Evolutionary conservation across 1,140 invertebrate species (phyloP).

Genomic region (Microvelia longipes): DNA sequence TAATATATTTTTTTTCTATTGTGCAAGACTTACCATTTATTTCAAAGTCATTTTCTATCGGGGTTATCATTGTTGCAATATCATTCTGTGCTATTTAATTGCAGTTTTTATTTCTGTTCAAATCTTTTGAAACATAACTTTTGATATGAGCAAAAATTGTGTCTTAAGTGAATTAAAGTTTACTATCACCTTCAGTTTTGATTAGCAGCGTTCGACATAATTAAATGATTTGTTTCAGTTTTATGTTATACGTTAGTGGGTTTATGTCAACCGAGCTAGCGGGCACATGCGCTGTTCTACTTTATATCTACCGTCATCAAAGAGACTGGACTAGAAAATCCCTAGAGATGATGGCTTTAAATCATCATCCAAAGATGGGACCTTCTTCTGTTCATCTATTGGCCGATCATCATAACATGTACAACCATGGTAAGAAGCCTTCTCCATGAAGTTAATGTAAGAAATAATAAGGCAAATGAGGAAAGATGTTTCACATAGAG

Average conservation of each 20-base stretch:
- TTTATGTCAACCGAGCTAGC: slow-evolving; percentile 69
- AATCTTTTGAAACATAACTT: too few species aligned
- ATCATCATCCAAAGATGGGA: slow-evolving; percentile 28
- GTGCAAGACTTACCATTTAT: too few species aligned
- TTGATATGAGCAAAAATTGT: too few species aligned
- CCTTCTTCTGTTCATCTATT: slow-evolving; percentile 12
- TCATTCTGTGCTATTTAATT: too few species aligned
- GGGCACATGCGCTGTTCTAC: slow-evolving; percentile 69
- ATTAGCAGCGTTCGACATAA: too few species aligned
- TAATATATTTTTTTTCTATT: too few species aligned
- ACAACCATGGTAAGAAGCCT: slow-evolving; percentile 13
- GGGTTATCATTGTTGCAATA: too few species aligned
- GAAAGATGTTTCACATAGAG: neutral
- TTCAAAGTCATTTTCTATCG: too few species aligned
- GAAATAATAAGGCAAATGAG: slow-evolving; percentile 5
- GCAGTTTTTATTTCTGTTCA: too few species aligned
- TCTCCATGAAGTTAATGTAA: slow-evolving; percentile 10
- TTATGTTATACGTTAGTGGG: slow-evolving; percentile 66
- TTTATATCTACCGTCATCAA: slow-evolving; percentile 62
- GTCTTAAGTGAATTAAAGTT: too few species aligned
- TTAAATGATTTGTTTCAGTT: slow-evolving; percentile 34
- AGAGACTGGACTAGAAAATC: slow-evolving; percentile 34
- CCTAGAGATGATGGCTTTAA: slow-evolving; percentile 26
- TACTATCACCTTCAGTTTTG: too few species aligned
- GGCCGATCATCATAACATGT: slow-evolving; percentile 15